Base-by-base conservation (phyloP, 23 tunicate genomes). In the Halocynthia aurantium region DNA sequence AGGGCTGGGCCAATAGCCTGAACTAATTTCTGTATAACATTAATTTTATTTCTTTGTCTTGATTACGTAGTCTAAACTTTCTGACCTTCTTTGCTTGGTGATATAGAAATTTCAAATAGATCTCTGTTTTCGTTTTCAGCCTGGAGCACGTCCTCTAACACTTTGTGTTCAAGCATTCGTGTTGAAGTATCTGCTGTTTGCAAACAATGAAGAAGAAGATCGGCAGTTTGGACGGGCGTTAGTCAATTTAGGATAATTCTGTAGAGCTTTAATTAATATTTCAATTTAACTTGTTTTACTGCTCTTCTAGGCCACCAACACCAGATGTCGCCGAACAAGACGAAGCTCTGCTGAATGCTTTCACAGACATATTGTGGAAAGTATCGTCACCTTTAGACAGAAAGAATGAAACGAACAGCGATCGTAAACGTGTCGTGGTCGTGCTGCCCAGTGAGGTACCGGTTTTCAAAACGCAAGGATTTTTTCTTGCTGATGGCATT, bases 131-230 rank as follows among this genome's bases (percentile, higher is more conserved):
- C 4, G 44, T 31, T 61, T 79, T 22, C 75, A 89, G 96, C 86
- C 96, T 20, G 96, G 96, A 7, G 85, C 96, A 6, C 82, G 96
- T 18, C 84, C 96, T 50, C 61, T 89, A n/a, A 62, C 77, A 6
- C 75, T 89, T 0, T 84, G 96, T 64, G 85, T 84, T 52, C 87
- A 89, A 70, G 81, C 82, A 15, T 89, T 81, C 81, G 78, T 89
- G 49, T n/a, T 89, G 69, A 84, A 89, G 76, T 67, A 76, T 67
- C 62, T 89, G 66, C 44, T 89, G 77, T 89, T 84, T 60, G 10
- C 62, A 10, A 19, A 11, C 10, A 58, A 55, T 5, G 85, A 80
- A 7, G 84, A 83, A 51, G 70, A 66, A 53, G 73, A 79, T 13
- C 13, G 63, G 22, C 73, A 55, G 56, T 81, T 75, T 62, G 96